Evolutionary conservation across 2,113 vertebrate genomes (phyloP), one percentile per base, ranked within the genome.

Genomic region (Leptosomus discolor): DNA sequence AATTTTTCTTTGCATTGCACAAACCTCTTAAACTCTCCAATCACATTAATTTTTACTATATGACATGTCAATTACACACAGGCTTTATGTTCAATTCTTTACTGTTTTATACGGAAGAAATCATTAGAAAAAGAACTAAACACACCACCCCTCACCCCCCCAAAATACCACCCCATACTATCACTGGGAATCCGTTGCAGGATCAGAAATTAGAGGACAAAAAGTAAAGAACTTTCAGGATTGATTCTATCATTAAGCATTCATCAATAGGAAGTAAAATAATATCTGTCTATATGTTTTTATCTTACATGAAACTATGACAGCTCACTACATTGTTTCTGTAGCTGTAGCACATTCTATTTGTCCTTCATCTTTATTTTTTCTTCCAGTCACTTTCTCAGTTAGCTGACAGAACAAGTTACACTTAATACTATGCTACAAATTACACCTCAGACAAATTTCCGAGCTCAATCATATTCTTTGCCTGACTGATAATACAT

Each of bases 11-110:
- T 50, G 29, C 13, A 30, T 21, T 54, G 14, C 22, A 74, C 88
- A 93, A 81, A 45, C 3, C 7, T 68, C 24, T n/a, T 58, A 64
- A 23, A 36, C 6, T 77, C 34, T 51, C 6, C 34, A 60, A 5
- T 43, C 24, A 53, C 17, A 12, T 65, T 75, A 82, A 26, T 2
- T 90, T 88, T 53, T 69, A 39, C 5, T 51, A 7, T 5, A 34
- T 0, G 0, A 24, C 15, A 43, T 12, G 5, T 43, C 23, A 39
- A 23, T 60, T 43, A 8, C 32, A 39, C 0, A 2, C 7, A 45
- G 1, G 2, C 41, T 90, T 90, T 41, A 46, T 53, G 65, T 48
- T 39, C 3, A 39, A 21, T 48, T 45, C 27, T 74, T 90, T 61
- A 16, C 7, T 48, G 8, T 61, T 19, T 73, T 68, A 41, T 39